Base-by-base conservation (phyloP, 2,888 invertebrate genomes). In the Mimachlamys varia region DNA sequence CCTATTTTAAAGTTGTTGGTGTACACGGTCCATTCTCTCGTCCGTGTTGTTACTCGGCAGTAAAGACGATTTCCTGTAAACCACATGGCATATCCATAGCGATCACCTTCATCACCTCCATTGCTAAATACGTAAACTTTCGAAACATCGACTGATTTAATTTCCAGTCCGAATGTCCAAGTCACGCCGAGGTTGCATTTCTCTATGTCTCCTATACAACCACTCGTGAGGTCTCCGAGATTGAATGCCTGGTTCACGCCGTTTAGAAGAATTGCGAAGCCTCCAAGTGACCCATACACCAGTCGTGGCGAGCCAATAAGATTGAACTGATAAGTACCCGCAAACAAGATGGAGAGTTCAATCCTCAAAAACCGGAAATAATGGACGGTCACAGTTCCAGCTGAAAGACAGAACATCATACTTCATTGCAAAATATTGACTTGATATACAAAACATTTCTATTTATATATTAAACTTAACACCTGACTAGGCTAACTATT, bases 201-300 rank as follows among this genome's bases (percentile, higher is more conserved):
- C 27, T 92, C 92, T 15, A 92, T 76, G 55, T 94, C 90, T 33
- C 92, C 92, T 15, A 94, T 50, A 89, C 95, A 95, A 19, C 87
- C 58, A 27, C 33, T 7, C 1, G 90, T 44, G 15, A 91, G 92
- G 87, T 94, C 92, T 2, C 94, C 94, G 19, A 95, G 92, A 50
- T 94, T 91, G n/a, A 95, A 76, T 58, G 92, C 95, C 91, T 95
- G 95, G 44, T 93, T 90, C 15, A 62, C 53, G 27, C 95, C 96
- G 90, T 94, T 92, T 55, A 96, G 92, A 22, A 49, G n/a, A 0
- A 95, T 88, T 33, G 94, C 94, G 10, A 92, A 50, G 17, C 95
- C 95, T 19, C 95, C 95, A 49, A 92, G 89, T 44, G 93, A 92
- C 88, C 94, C 95, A n/a, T 92, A 89, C 5, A 93, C 93, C 17